Base-by-base conservation (phyloP, 1,140 invertebrate genomes). In the Thrips palmi region DNA sequence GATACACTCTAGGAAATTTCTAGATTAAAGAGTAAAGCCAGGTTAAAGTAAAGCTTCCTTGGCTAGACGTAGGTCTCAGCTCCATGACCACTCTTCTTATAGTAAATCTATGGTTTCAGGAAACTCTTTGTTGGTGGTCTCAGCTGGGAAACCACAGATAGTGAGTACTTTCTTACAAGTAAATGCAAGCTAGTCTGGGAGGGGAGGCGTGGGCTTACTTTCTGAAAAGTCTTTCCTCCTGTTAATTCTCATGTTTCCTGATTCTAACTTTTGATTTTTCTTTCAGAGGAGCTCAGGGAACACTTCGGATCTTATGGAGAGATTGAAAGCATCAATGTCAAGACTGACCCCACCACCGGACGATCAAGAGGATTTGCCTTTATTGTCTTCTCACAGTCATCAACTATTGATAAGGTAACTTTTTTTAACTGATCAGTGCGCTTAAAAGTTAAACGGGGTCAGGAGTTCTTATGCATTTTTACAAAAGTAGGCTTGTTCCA, bases 121-220 rank as follows among this genome's bases (percentile, higher is more conserved):
- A 96, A 96, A 75, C 73, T 96, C 47, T 96, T 96, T 75, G 86
- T 94, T 63, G 91, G 91, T 54, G 89, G 87, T 42, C 64, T 96
- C 43, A 93, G 86, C 67, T 94, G 89, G 87, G 86, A 93, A 70
- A 94, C 89, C 15, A 85, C 85, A 58, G 87, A 94, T 63, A 91
- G 89, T 94, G 68, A 86, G 84, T 81, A 56, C 43, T 43, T 36
- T 43, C 49, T 47, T 51, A 43, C 15, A 37, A 28, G n/a, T 22
- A 21, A 21, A 35, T 39, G 23, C 25, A 38, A 17, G 20, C 17
- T 39, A 28, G 21, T 6, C 3, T 15, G 3, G 21, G 11, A 4
- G 5, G 30, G 36, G 23, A 35, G 15, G 5, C 8, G 19, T 39
- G 25, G 22, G 12, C 19, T 19, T 31, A 35, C 12, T 39, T 41